Percentiles rank a stretch among this genome's conserved stretches.
Evolutionary conservation across 2,113 vertebrate species (phyloP).

Genomic region (Silurus asotus): DNA sequence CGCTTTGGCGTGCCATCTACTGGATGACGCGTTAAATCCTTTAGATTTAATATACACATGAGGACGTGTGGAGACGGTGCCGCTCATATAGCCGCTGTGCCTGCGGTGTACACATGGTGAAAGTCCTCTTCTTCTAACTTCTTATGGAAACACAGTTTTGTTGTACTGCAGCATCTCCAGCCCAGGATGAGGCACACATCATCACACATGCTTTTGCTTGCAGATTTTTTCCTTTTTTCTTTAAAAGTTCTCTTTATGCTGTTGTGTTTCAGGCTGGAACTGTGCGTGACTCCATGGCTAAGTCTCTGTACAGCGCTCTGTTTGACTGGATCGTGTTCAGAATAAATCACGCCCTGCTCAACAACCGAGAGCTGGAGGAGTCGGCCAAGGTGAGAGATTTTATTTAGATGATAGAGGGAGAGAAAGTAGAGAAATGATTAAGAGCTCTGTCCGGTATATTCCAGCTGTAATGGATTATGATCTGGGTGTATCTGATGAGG

Average conservation of each 20-base stretch:
- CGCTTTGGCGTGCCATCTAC: background rate
- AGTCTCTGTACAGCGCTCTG: slow-evolving; percentile 93
- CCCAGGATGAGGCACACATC: background rate
- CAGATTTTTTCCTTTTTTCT: background rate
- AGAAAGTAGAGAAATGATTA: background rate
- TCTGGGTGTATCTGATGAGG: slow-evolving; percentile 22
- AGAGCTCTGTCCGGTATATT: background rate
- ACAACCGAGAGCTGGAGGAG: slow-evolving; percentile 89
- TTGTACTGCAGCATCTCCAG: background rate
- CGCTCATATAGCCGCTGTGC: background rate
- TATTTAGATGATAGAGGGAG: background rate
- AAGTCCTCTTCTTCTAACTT: background rate
- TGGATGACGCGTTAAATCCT: background rate
- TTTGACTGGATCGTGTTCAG: slow-evolving; percentile 99
- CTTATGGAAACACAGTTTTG: background rate
- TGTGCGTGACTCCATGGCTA: slow-evolving; percentile 95
- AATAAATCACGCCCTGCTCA: slow-evolving; percentile 97
- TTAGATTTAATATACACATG: background rate
- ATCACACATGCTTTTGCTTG: background rate
- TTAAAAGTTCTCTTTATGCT: background rate
- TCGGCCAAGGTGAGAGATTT: slow-evolving; percentile 81
- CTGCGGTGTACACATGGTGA: background rate
- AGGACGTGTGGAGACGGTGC: background rate
- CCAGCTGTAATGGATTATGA: slow-evolving; percentile 17
- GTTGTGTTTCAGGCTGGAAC: slow-evolving; percentile 82